These are phyloP conservation scores for Felis chaus DNA, from an alignment of 2,113 vertebrate genomes.

Conservation along the genomic window DNA sequence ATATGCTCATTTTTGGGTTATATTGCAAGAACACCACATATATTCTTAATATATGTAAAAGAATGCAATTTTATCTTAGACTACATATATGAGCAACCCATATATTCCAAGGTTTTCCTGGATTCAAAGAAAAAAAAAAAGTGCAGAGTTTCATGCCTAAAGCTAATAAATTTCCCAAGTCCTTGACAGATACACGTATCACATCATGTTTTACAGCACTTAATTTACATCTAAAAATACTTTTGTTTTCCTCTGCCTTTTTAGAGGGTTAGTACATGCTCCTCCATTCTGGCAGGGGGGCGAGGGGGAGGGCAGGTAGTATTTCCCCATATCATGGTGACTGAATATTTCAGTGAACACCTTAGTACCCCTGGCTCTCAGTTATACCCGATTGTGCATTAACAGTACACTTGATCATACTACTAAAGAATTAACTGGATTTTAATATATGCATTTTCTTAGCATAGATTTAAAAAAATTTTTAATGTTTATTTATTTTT, in stretches of 20 bases:
- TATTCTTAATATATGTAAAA: slow-evolving; percentile 9
- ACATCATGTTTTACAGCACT: background rate
- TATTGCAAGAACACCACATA: background rate
- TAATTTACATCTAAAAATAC: background rate
- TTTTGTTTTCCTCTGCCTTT: background rate
- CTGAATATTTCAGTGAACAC: background rate
- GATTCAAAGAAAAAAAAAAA: background rate
- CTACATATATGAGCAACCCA: background rate
- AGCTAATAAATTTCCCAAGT: background rate
- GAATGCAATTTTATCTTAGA: background rate
- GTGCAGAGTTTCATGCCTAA: background rate
- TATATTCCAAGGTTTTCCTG: background rate
- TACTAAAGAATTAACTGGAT: background rate
- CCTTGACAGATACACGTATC: background rate
- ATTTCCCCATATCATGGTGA: fast-evolving
- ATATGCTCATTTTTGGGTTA: background rate
- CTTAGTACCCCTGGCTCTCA: background rate
- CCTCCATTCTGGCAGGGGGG: background rate
- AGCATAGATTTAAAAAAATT: background rate
- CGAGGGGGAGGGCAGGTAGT: background rate
- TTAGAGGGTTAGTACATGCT: background rate
- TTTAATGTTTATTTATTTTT: no score
- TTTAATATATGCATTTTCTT: background rate
- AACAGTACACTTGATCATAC: background rate
- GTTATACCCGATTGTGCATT: fast-evolving